These are phyloP conservation scores for Crambe crambe DNA, from an alignment of 37 sponge, comb jelly and placozoan genomes.

Conservation along the genomic window DNA sequence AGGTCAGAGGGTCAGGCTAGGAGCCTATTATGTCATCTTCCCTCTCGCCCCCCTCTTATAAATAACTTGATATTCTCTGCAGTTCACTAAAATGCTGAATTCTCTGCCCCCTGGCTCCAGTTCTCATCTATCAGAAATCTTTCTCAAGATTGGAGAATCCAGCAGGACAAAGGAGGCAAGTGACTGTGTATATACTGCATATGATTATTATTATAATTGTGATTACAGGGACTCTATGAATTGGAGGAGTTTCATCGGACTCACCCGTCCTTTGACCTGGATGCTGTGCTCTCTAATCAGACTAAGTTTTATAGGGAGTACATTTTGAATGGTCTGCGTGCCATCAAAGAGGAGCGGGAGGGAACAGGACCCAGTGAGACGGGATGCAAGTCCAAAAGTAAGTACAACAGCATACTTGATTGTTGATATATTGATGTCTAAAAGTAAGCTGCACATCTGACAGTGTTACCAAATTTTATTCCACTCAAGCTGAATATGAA, in stretches of 20 bases:
- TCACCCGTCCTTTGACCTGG: slow-evolving; percentile 8
- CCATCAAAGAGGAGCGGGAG: background rate
- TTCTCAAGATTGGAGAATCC: background rate
- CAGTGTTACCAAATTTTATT: background rate
- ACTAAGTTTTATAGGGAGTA: slow-evolving; percentile 2
- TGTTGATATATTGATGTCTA: too few species aligned
- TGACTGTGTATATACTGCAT: background rate
- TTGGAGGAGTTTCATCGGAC: background rate
- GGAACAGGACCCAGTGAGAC: background rate
- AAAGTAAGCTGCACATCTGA: too few species aligned
- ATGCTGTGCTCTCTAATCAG: background rate
- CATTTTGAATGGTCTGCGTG: background rate
- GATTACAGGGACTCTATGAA: background rate
- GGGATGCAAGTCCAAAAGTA: too few species aligned
- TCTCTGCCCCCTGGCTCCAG: background rate
- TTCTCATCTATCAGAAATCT: background rate
- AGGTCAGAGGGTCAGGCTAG: background rate
- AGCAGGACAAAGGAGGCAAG: background rate
- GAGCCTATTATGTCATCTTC: background rate
- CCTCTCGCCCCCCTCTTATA: background rate
- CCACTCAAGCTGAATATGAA: background rate
- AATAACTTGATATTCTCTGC: background rate
- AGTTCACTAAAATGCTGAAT: background rate
- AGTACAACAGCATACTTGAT: too few species aligned
- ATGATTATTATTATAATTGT: background rate